Base-by-base conservation (phyloP, 2,888 invertebrate species). In the Capitulum mitella region DNA sequence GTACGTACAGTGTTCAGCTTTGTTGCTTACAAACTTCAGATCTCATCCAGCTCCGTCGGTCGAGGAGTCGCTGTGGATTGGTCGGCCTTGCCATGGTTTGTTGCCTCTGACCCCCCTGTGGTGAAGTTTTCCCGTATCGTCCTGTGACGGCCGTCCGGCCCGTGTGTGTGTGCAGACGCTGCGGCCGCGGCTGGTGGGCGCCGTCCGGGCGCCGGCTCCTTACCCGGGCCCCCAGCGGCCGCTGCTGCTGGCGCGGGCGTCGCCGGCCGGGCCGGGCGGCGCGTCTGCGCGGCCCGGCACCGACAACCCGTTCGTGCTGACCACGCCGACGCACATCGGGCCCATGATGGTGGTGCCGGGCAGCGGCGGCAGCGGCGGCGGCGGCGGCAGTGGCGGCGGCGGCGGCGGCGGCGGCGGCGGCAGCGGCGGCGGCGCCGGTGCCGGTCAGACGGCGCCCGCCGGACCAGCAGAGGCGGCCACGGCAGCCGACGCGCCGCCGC, bases 401-500 rank as follows among this genome's bases (percentile, higher is more conserved):
- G 32, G 29, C 19, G 61, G 34, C 43, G 32, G 34, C 46, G 61
- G 78, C n/a, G 34, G 79, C 48, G 40, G 78, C 51, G 79, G 54
- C 75, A 74, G 54, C n/a, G 79, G 76, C 37, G 32, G 58, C 26
- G 70, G n/a, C 77, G 29, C 40, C 79, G 22, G 78, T 48, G 46
- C 40, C 78, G 61, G 74, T 43, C 43, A 8, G 43, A 12, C 78
- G 43, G 48, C 79, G 75, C 77, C 80, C 37, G 78, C 79, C 61
- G 80, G 79, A 40, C 77, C 51, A 54, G 37, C 78, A 8, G 43
- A 29, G 77, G 34, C 34, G n/a, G 29, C 40, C 29, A 43, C 26
- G 26, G 79, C 37, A 2, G 70, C 37, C 19, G 37, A 70, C 19
- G 70, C 77, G n/a, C 64, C 80, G n/a, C 78, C 40, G 70, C 70